Conservation (phyloP, 2,113 vertebrate genomes). For the Phylloscopus whistleri region DNA sequence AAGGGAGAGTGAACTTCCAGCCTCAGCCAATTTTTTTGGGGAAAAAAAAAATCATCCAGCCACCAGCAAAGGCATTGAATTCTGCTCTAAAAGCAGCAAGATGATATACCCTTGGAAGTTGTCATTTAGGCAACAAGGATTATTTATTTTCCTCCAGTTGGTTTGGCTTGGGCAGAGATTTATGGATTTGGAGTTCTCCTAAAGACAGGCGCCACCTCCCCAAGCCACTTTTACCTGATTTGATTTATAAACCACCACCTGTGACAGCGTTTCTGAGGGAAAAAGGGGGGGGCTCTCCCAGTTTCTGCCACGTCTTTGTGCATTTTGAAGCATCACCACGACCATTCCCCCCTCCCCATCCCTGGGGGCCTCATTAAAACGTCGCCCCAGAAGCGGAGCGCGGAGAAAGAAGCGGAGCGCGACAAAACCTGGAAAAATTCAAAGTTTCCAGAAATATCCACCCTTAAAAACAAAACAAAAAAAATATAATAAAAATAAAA, state of each 20-base stretch:
- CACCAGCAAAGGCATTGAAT: fast-evolving
- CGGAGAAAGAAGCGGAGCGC: not conserved
- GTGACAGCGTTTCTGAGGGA: not conserved
- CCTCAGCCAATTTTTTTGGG: not conserved
- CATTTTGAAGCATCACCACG: not conserved
- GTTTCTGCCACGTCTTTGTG: not conserved
- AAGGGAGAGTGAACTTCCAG: not conserved
- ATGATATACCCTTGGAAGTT: not conserved
- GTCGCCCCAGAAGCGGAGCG: not conserved
- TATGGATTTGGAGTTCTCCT: not conserved
- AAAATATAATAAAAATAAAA: not conserved
- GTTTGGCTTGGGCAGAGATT: not conserved
- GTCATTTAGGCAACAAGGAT: not conserved
- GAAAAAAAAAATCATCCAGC: not conserved
- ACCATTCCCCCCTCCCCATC: not conserved
- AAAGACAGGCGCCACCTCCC: not conserved
- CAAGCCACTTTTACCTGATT: not conserved
- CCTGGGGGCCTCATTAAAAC: slow-evolving; percentile 34
- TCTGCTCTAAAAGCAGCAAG: not conserved
- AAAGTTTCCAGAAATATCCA: slow-evolving; percentile 31
- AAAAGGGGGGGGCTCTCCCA: not conserved
- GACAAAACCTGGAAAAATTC: not conserved
- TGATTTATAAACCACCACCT: not conserved
- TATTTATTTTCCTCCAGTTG: not conserved
- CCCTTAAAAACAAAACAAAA: not conserved